Evolutionary conservation across 2,888 invertebrate species (phyloP), one percentile per base, ranked within the genome.

Genomic region (Sesia bembeciformis): DNA sequence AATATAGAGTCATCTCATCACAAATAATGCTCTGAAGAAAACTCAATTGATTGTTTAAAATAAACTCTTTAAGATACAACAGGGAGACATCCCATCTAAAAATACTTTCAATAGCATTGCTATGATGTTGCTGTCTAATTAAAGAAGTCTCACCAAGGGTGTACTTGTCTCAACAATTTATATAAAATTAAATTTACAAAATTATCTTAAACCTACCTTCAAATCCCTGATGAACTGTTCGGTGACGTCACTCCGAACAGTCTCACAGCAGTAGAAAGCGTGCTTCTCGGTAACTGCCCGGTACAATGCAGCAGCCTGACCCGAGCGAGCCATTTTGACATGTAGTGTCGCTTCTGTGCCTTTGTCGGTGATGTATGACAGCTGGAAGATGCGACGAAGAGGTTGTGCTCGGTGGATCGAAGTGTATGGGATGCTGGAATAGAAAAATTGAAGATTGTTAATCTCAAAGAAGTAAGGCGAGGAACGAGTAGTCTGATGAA

Each of bases 261-360:
- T 97, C 79, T 97, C 97, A 84, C 97, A 97, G 78, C 96, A 96
- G 84, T 96, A 97, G 90, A 97, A 97, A 51, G 96, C 96, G 78
- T 97, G 96, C 65, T 96, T 96, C 82, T 97, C 97, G 0, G 97
- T 97, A 61, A 97, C 94, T 39, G 96, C 95, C 52, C 97, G 91
- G 80, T 96, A 96, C 40, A 96, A 82, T 43, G 95, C 95, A 51
- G 94, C 94, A 1, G 97, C 96, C 52, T 95, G 93, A 51, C 94
- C 94, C 56, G 93, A 93, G 51, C 95, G 95, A 65, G 94, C 93
- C 83, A 96, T 91, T 81, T 96, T 96, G 61, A 95, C 93, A 76
- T 95, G 94, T 58, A 96, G 83, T 43, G 93, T 91, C 3, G 93
- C 92, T 65, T 93, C 93, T 63, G 92, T 91, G 53, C 93, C 93